phyloP scores from a whole-genome alignment of 2,888 invertebrate species.

The Trachelus tabidus region DNA sequence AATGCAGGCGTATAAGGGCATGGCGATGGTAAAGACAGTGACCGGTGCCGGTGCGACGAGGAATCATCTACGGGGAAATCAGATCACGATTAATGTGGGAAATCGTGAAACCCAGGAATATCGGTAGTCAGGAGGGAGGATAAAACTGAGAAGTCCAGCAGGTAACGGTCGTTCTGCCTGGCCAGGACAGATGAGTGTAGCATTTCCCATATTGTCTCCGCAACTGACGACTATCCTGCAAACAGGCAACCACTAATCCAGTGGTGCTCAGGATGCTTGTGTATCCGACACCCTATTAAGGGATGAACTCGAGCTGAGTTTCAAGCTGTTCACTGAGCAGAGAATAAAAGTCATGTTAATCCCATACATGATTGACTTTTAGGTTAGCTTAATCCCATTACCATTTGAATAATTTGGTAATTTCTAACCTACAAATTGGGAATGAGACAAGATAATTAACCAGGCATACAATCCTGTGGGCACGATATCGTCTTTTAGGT shows the following conservation, averaged over 20 bases:
- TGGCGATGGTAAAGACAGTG: background rate
- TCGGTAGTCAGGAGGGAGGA: conserved; percentile 11
- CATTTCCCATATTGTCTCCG: conserved; percentile 59
- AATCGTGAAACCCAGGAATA: background rate
- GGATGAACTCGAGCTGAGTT: background rate
- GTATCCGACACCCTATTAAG: background rate
- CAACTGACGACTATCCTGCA: conserved; percentile 45
- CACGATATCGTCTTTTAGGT: background rate
- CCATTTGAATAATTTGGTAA: background rate
- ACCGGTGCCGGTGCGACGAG: background rate
- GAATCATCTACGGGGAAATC: background rate
- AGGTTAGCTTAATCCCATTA: background rate
- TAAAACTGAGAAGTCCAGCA: conserved; percentile 9
- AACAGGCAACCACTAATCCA: conserved; percentile 36
- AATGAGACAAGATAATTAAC: background rate
- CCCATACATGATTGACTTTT: background rate
- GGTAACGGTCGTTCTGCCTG: conserved; percentile 63
- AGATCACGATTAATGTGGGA: conserved; percentile 6
- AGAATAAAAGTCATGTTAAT: background rate
- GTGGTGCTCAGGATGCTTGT: conserved; percentile 31
- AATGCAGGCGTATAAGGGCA: background rate
- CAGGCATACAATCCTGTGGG: background rate
- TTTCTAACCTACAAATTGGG: background rate
- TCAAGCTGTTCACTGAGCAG: background rate
- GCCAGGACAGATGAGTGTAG: conserved; percentile 61